phyloP scores from a whole-genome alignment of 2,113 vertebrate species.

The Pipra filicauda region DNA sequence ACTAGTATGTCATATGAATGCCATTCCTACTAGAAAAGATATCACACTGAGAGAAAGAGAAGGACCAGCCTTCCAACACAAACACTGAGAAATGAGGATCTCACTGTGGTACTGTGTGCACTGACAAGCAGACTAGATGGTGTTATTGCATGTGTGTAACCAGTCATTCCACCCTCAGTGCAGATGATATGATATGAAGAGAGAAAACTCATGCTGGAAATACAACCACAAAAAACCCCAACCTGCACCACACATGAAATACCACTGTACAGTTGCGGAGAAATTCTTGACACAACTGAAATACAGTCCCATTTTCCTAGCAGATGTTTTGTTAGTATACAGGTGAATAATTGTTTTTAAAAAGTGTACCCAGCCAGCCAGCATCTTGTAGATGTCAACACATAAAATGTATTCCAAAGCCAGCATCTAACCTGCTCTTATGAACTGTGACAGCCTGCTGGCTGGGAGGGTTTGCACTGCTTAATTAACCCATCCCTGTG shows the following conservation, averaged over 20 bases:
- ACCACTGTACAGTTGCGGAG: background rate
- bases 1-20: background rate
- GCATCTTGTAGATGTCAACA: background rate
- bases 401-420: background rate
- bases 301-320: background rate
- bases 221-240: background rate
- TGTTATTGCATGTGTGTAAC: background rate
- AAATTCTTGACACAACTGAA: background rate
- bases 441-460: background rate
- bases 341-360: background rate
- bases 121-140: background rate
- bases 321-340: conserved; percentile 32
- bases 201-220: background rate
- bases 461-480: background rate
- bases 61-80: background rate
- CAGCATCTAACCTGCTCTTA: background rate
- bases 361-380: background rate
- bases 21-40: background rate
- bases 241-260: background rate
- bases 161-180: background rate
- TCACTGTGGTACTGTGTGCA: background rate
- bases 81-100: background rate
- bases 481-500: background rate
- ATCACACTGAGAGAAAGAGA: background rate
- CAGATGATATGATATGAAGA: background rate